These are phyloP conservation scores for Hapalemur alaotrensis DNA, from an alignment of 2,797 vertebrate genomes.

Conservation along the genomic window DNA sequence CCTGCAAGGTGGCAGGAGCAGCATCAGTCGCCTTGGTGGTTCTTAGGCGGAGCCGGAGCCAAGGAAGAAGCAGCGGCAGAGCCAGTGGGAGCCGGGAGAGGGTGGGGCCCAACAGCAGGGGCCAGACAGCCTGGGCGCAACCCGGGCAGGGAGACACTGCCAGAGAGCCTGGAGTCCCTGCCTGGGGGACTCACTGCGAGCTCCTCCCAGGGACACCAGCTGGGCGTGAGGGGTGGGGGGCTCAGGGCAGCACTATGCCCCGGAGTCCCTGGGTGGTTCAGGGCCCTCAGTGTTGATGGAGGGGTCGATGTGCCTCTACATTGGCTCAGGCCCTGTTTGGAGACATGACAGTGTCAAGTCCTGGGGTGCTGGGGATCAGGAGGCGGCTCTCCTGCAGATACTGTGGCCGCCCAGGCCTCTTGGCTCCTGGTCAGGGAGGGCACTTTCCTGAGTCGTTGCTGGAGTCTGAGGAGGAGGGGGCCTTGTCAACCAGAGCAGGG, in stretches of 20 bases:
- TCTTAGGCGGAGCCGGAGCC: background rate
- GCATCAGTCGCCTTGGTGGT: accelerated
- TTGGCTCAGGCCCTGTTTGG: background rate
- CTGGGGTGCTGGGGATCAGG: accelerated
- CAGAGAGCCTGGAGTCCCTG: background rate
- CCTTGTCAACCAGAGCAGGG: background rate
- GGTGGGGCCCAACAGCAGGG: too few species aligned
- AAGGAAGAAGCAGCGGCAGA: background rate
- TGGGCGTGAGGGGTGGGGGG: accelerated
- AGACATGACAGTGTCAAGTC: background rate
- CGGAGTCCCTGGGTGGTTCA: accelerated
- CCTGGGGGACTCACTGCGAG: background rate
- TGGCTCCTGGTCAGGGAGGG: background rate
- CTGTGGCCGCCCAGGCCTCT: background rate
- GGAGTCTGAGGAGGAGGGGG: background rate
- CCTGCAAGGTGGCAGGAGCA: background rate
- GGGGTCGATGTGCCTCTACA: accelerated
- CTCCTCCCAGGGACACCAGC: accelerated
- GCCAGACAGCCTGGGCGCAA: background rate
- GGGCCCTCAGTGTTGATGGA: too few species aligned
- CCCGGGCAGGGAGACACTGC: background rate
- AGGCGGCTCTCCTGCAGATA: background rate
- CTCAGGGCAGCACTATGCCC: accelerated
- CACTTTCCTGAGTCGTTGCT: background rate
- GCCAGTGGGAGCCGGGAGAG: background rate